Evolutionary conservation across 2,797 vertebrate species (phyloP).

Genomic region (Rhinogobio ventralis): DNA sequence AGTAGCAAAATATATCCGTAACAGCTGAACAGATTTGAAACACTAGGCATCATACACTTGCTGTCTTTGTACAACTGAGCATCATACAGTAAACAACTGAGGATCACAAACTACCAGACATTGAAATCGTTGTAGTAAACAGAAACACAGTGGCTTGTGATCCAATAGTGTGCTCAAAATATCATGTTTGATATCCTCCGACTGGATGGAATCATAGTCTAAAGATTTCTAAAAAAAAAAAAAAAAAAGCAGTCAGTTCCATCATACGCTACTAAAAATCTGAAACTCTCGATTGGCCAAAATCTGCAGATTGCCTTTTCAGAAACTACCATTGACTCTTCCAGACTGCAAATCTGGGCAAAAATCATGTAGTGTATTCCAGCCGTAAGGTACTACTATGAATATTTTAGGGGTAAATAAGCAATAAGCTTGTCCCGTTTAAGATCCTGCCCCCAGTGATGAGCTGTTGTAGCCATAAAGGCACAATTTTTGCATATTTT

Average conservation of each 20-base stretch:
- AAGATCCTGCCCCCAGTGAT: neutral
- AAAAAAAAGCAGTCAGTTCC: neutral
- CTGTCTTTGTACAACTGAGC: neutral
- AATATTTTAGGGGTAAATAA: neutral
- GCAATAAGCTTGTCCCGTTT: neutral
- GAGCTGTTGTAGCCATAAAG: neutral
- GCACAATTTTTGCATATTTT: neutral
- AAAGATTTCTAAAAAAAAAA: neutral
- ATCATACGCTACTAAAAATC: neutral
- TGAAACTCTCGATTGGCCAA: neutral
- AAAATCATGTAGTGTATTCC: neutral
- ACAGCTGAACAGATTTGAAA: neutral
- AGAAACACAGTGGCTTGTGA: neutral
- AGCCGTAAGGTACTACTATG: neutral
- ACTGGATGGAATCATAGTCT: neutral
- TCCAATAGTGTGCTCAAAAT: neutral
- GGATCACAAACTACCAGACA: neutral
- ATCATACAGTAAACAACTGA: neutral
- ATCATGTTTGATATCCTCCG: neutral
- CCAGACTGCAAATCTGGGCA: neutral
- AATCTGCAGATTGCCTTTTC: neutral
- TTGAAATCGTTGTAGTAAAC: neutral
- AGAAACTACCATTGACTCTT: neutral
- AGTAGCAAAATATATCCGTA: neutral
- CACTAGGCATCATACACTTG: neutral